Percentiles rank a stretch among this genome's conserved stretches.
These are phyloP conservation scores for Andrena bicolor DNA, from an alignment of 2,888 invertebrate species.

Conservation along the genomic window DNA sequence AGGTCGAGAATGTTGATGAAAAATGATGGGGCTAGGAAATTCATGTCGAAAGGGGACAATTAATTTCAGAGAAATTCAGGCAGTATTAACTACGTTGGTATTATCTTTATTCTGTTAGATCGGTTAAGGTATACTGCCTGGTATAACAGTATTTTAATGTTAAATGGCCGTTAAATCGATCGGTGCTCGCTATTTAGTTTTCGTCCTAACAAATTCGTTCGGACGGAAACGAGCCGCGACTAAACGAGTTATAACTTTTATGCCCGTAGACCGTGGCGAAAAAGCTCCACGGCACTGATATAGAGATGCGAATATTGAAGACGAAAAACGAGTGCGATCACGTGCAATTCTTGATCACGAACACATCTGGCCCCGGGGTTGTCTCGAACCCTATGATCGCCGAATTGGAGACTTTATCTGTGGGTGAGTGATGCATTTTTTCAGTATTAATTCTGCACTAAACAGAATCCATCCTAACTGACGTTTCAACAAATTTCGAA, in stretches of 20 bases:
- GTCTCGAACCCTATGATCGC: conserved; percentile 90
- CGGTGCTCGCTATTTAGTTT: conserved; percentile 18
- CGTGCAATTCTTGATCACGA: conserved; percentile 96
- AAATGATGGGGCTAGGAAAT: not conserved
- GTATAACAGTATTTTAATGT: not conserved
- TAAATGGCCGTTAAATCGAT: conserved; percentile 12
- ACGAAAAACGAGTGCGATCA: conserved; percentile 96
- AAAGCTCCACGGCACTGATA: conserved; percentile 96
- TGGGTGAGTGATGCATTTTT: conserved; percentile 86
- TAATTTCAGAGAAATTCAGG: not conserved
- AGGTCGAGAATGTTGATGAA: not conserved
- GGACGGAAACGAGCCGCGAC: conserved; percentile 2
- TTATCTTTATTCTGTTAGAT: not conserved
- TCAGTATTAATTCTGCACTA: not conserved
- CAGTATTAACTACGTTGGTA: not conserved
- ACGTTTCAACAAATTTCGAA: no score
- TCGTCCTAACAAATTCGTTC: not conserved
- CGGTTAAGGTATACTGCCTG: no score
- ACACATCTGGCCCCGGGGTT: conserved; percentile 90
- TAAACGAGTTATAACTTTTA: conserved; percentile 40
- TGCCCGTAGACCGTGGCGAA: conserved; percentile 93
- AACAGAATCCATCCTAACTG: no score
- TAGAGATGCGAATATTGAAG: conserved; percentile 95
- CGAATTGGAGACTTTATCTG: conserved; percentile 90
- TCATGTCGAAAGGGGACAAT: not conserved